These are phyloP conservation scores for Rhinella marina DNA, from an alignment of 2,797 vertebrate species.

Conservation along the genomic window DNA sequence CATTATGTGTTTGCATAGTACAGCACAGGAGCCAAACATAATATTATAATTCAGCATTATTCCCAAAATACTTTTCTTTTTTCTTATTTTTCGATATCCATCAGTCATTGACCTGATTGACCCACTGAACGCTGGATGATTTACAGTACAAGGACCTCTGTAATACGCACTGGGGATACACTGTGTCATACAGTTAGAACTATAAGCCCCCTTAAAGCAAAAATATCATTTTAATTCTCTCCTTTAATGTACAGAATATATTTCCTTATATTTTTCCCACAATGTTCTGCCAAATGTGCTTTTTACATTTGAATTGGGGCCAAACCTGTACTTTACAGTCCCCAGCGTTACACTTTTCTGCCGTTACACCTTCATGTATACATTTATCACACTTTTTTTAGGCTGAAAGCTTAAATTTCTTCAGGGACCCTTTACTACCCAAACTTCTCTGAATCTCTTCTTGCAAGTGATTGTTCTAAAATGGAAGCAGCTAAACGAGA, in stretches of 20 bases:
- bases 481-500: not conserved
- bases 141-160: not conserved
- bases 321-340: conserved; percentile 29
- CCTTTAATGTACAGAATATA: not conserved
- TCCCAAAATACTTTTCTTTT: too few species aligned
- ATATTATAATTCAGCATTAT: not conserved
- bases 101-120: not conserved
- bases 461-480: not conserved
- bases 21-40: not conserved
- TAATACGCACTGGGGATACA: not conserved
- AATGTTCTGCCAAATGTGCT: conserved; percentile 37
- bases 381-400: conserved; percentile 17
- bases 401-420: conserved; percentile 8
- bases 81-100: not conserved
- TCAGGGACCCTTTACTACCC: conserved; percentile 12
- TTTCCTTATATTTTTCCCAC: not conserved
- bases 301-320: conserved; percentile 32
- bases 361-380: conserved; percentile 1
- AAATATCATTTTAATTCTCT: not conserved
- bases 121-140: not conserved
- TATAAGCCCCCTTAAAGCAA: not conserved
- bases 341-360: not conserved
- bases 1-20: too few species aligned
- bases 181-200: not conserved
- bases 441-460: not conserved